Base-by-base conservation (phyloP, 2,113 vertebrate genomes). In the Takifugu bimaculatus region DNA sequence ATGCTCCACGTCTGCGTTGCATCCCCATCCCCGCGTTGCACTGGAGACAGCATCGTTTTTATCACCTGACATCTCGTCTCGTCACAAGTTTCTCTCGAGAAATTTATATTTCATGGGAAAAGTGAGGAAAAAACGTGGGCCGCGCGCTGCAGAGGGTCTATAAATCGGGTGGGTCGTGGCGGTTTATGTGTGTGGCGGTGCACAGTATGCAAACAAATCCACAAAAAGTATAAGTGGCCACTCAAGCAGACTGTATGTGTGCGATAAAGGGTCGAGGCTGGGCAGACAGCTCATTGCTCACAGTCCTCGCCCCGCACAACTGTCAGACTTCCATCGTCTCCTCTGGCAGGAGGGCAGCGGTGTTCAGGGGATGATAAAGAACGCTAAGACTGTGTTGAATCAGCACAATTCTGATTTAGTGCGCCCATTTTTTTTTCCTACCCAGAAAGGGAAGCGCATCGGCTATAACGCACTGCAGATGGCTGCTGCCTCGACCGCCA, bases 381-480 rank as follows among this genome's bases (percentile, higher is more conserved):
- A 78, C 13, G 26, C 71, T 32, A 65, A 64, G 80, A 75, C 77
- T 59, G 69, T 76, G 84, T 75, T 51, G 81, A 87, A 87, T 89
- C 87, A 90, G 87, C 88, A 89, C 84, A 84, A 85, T 87, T 83
- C 81, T 87, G 81, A 90, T 88, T 65, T 80, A 50, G 12, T 79
- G 76, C 73, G 74, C 80, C 70, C 54, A 28, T 25, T 50, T 60
- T 54, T 62, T 80, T 75, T 61, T 57, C 52, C 59, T 60, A 60
- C 50, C 72, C 54, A 75, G 60, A 65, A 73, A 51, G 68, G 75
- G 80, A 77, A 83, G 70, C 66, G 62, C 75, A 45, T 58, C 26
- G 71, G 63, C 75, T 83, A 56, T 81, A 91, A 90, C 85, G 87
- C 89, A 90, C 80, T 91, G 89, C 89, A 88, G 90, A 90, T 89